These are phyloP conservation scores for Zaprionus africanus DNA, from an alignment of 1,140 invertebrate genomes.

Conservation along the genomic window DNA sequence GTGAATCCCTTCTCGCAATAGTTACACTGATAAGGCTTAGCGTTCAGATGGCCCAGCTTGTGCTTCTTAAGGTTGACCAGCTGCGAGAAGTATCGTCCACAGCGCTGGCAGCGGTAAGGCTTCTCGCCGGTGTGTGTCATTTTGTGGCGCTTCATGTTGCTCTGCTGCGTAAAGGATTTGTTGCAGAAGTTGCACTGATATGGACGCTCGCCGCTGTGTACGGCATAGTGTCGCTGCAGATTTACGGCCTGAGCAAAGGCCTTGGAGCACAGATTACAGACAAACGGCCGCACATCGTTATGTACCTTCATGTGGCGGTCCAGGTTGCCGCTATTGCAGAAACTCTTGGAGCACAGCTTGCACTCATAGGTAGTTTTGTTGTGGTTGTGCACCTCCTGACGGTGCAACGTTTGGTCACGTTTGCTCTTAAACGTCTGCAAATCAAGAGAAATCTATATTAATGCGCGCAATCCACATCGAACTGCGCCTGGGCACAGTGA, in stretches of 20 bases:
- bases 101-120: conserved; percentile 80
- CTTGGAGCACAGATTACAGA: conserved; percentile 78
- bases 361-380: conserved; percentile 81
- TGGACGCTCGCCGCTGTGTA: conserved; percentile 82
- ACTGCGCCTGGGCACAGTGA: neutral
- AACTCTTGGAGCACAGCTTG: conserved; percentile 78
- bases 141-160: conserved; percentile 84
- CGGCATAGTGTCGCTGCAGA: conserved; percentile 78
- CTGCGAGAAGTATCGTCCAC: conserved; percentile 80
- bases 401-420: conserved; percentile 77
- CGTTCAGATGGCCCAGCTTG: conserved; percentile 80
- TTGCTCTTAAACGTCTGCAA: conserved; percentile 76
- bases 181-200: conserved; percentile 81
- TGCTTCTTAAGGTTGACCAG: conserved; percentile 83
- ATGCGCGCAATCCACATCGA: neutral
- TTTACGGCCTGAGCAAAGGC: conserved; percentile 84
- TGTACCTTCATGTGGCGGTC: conserved; percentile 83
- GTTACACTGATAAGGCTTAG: conserved; percentile 78
- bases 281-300: conserved; percentile 79
- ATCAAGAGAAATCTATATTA: neutral
- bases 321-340: conserved; percentile 80
- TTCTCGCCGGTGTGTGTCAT: conserved; percentile 84
- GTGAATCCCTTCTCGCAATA: conserved; percentile 82
- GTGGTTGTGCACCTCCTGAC: conserved; percentile 80
- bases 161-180: conserved; percentile 83